phyloP scores from a whole-genome alignment of 2,888 invertebrate species.

The Leptopilina myrica region DNA sequence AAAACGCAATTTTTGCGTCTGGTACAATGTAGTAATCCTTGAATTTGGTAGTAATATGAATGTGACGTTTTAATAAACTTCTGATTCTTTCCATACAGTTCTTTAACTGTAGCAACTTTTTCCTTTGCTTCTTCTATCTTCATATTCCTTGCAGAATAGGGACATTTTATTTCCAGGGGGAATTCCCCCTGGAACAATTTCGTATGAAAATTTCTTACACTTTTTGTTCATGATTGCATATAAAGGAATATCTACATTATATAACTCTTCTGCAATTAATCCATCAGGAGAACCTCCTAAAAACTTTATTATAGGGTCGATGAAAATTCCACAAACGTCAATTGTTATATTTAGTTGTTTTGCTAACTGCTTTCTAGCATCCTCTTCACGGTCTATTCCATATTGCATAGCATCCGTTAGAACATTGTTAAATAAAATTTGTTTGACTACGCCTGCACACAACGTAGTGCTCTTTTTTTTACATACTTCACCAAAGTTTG shows the following conservation, averaged over 20 bases:
- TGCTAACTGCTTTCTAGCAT: neutral
- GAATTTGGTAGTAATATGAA: conserved; percentile 35
- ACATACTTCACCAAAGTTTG: neutral
- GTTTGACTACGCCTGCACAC: neutral
- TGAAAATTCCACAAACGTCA: neutral
- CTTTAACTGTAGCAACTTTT: neutral
- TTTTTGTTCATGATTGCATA: neutral
- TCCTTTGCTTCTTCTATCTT: neutral
- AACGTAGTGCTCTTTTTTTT: neutral
- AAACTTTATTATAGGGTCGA: conserved; percentile 2
- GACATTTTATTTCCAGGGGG: neutral
- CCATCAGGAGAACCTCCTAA: neutral
- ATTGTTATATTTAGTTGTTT: neutral
- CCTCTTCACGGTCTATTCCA: neutral
- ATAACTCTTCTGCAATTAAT: neutral
- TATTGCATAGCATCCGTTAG: neutral
- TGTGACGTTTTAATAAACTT: neutral
- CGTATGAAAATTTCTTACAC: neutral
- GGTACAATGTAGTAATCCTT: conserved; percentile 39
- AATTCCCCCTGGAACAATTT: neutral
- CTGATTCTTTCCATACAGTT: neutral
- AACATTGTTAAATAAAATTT: neutral
- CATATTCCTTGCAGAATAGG: neutral
- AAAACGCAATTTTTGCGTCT: conserved; percentile 34
- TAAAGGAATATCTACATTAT: neutral